These are phyloP conservation scores for Uropetala carovei DNA, from an alignment of 2,888 invertebrate genomes.

Conservation along the genomic window DNA sequence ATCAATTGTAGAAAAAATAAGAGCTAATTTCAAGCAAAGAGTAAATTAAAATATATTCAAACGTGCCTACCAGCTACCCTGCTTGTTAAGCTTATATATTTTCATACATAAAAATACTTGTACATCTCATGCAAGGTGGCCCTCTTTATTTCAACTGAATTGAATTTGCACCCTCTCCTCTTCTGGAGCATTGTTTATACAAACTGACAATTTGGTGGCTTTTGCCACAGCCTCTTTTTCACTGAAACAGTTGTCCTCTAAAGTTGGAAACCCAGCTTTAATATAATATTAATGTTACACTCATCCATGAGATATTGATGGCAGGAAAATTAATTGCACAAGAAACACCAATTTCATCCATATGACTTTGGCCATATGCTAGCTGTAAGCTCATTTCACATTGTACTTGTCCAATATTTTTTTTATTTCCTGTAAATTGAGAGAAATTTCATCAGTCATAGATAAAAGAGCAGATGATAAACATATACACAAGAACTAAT, in stretches of 20 bases:
- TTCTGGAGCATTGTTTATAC: not conserved
- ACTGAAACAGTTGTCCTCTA: not conserved
- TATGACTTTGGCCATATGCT: not conserved
- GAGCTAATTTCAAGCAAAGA: not conserved
- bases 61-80: not conserved
- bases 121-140: not conserved
- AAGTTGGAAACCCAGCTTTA: not conserved
- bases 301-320: not conserved
- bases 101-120: not conserved
- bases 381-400: not conserved
- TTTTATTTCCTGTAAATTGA: constrained; percentile 45
- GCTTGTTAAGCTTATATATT: not conserved
- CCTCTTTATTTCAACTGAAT: not conserved
- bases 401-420: constrained; percentile 45
- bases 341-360: not conserved
- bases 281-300: not conserved
- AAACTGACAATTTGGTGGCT: not conserved
- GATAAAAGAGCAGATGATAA: not conserved
- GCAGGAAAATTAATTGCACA: not conserved
- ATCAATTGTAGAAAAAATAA: not conserved
- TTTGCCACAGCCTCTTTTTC: not conserved
- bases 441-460: not conserved
- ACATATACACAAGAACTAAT: not conserved
- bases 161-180: not conserved
- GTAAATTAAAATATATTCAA: not conserved